These are phyloP conservation scores for Oreochromis grahami DNA, from an alignment of 2,797 vertebrate genomes.

Conservation along the genomic window DNA sequence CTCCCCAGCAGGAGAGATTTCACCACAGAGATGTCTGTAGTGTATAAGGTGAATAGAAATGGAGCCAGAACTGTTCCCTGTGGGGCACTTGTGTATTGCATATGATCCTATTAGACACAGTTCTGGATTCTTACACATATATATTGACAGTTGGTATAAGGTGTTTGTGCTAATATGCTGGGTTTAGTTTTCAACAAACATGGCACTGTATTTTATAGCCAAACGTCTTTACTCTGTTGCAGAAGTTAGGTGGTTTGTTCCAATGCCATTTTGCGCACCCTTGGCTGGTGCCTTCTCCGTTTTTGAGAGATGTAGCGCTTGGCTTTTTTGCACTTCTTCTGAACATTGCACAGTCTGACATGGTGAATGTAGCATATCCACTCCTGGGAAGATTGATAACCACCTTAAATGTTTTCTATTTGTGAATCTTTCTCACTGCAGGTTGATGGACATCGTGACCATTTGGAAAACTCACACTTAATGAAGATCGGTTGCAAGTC, in stretches of 20 bases:
- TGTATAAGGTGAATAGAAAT: not conserved
- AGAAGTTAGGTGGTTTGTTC: not conserved
- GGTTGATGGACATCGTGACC: not conserved
- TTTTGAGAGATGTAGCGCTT: fast-evolving
- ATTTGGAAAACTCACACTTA: not conserved
- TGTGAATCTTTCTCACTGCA: not conserved
- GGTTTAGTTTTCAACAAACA: fast-evolving
- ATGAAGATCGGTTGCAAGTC: not conserved
- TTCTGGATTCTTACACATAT: not conserved
- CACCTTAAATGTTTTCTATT: fast-evolving
- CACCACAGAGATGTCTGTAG: not conserved
- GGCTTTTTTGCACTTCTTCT: not conserved
- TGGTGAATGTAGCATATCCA: too few species aligned
- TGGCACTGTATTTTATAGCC: not conserved
- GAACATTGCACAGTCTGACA: not conserved
- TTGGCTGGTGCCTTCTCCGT: not conserved
- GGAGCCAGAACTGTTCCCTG: fast-evolving
- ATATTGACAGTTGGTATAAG: fast-evolving
- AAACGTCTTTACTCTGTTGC: not conserved
- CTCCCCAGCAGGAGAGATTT: too few species aligned
- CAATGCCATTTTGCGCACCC: not conserved
- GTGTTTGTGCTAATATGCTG: not conserved
- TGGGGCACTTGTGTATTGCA: not conserved
- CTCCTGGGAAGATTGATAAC: not conserved
- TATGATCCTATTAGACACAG: not conserved